Conservation (phyloP, 2,888 invertebrate species). For the Cephus pygmeus region DNA sequence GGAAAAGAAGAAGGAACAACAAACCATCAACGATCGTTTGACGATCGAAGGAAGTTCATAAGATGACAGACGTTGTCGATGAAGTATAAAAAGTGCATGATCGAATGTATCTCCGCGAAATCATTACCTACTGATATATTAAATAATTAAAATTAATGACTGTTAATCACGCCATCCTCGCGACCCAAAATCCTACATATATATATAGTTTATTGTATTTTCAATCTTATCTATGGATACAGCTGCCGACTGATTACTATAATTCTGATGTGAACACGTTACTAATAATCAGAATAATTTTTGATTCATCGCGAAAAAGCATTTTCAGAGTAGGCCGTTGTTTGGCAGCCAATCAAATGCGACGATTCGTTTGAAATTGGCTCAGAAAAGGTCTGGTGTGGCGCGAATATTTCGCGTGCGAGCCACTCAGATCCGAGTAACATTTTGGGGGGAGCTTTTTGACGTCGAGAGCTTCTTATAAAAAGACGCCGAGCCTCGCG, state of each 20-base stretch:
- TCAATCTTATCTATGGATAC: not conserved
- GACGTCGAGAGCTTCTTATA: constrained; percentile 54
- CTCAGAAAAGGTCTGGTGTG: constrained; percentile 36
- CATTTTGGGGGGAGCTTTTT: constrained; percentile 43
- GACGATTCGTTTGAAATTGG: constrained; percentile 46
- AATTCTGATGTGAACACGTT: not conserved
- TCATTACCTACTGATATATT: no score
- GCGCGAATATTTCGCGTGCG: constrained; percentile 46
- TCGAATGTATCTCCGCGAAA: no score
- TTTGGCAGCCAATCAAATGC: constrained; percentile 52
- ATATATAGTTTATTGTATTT: not conserved
- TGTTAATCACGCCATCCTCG: no score
- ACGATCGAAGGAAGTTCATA: no score
- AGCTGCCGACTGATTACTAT: not conserved
- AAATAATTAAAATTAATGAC: no score
- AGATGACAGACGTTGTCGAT: no score
- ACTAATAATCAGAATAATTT: not conserved
- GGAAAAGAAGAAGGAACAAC: no score
- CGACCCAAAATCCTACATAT: no score
- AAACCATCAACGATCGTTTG: no score
- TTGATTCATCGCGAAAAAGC: constrained; percentile 35
- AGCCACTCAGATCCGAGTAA: constrained; percentile 25
- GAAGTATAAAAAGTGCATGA: no score
- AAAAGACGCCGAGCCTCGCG: constrained; percentile 51
- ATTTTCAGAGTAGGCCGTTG: constrained; percentile 47